phyloP scores from a whole-genome alignment of 1,140 invertebrate species.

The Elymnias hypermnestra region DNA sequence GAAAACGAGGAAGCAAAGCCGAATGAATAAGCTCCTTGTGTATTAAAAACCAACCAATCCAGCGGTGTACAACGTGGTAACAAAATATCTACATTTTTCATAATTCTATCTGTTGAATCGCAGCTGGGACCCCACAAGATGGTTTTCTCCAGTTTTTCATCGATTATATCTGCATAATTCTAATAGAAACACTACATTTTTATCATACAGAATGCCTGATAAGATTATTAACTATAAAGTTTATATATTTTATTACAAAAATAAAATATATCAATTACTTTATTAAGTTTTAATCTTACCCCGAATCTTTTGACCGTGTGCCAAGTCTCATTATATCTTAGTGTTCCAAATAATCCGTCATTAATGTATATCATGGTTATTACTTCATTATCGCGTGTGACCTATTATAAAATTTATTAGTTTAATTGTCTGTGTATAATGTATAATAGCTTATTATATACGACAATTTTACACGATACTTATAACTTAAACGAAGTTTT shows the following conservation, averaged over 20 bases:
- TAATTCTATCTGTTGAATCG: slow-evolving; percentile 34
- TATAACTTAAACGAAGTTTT: too few relatives aligned
- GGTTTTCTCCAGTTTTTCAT: slow-evolving; percentile 18
- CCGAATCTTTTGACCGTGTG: slow-evolving; percentile 33
- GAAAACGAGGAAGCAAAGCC: slow-evolving; percentile 28
- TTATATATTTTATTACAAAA: too few relatives aligned
- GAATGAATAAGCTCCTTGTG: slow-evolving; percentile 27
- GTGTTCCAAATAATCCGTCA: slow-evolving; percentile 38
- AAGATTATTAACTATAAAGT: too few relatives aligned
- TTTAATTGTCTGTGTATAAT: too few relatives aligned
- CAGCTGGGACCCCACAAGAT: slow-evolving; percentile 43
- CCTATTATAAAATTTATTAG: too few relatives aligned
- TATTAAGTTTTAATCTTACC: too few relatives aligned
- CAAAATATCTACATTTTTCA: slow-evolving; percentile 16
- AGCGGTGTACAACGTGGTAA: slow-evolving; percentile 25
- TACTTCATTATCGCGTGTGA: slow-evolving; percentile 22
- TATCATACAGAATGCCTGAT: too few relatives aligned
- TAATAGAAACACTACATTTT: too few relatives aligned
- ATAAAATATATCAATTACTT: too few relatives aligned
- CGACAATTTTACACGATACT: too few relatives aligned
- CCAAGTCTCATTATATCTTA: slow-evolving; percentile 36
- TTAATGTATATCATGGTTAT: slow-evolving; percentile 41
- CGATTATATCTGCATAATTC: slow-evolving; percentile 6
- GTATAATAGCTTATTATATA: too few relatives aligned
- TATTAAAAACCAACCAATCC: slow-evolving; percentile 35